phyloP scores from a whole-genome alignment of 2,113 vertebrate species.

The Antigone vipio region DNA sequence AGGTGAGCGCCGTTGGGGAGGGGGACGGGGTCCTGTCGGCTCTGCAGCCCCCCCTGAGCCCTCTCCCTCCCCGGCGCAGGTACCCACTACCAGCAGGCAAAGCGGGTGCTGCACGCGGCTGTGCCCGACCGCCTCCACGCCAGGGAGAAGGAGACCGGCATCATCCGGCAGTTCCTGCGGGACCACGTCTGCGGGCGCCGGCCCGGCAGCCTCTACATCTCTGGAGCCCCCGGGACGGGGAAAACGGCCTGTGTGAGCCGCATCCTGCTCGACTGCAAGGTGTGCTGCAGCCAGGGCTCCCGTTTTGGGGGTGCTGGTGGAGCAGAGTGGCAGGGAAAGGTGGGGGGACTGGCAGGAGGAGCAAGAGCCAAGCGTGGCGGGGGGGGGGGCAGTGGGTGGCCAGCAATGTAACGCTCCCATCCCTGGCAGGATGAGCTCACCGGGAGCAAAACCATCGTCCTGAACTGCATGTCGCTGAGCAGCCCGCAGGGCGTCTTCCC shows the following conservation, averaged over 20 bases:
- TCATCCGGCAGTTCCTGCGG: slow-evolving; percentile 82
- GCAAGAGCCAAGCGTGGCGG: too few relatives aligned
- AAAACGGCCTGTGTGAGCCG: slow-evolving; percentile 91
- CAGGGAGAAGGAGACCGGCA: slow-evolving; percentile 76
- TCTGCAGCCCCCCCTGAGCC: rapidly evolving
- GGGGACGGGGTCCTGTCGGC: rapidly evolving
- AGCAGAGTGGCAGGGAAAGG: background rate
- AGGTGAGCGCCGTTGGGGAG: slow-evolving; percentile 66
- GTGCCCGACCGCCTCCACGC: slow-evolving; percentile 84
- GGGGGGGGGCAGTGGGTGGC: background rate
- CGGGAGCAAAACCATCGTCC: slow-evolving; percentile 71
- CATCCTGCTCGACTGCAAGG: slow-evolving; percentile 85
- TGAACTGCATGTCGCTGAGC: slow-evolving; percentile 93
- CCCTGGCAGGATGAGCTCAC: slow-evolving; percentile 73
- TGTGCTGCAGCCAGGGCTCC: background rate
- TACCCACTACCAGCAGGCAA: slow-evolving; percentile 82
- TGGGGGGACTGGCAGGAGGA: background rate
- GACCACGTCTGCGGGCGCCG: slow-evolving; percentile 68
- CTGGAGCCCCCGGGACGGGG: slow-evolving; percentile 91
- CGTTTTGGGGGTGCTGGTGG: background rate
- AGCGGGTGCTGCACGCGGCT: slow-evolving; percentile 86
- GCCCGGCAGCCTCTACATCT: slow-evolving; percentile 91
- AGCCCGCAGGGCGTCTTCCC: slow-evolving; percentile 86
- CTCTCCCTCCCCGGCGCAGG: slow-evolving; percentile 61
- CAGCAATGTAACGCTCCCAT: rapidly evolving